A percentile compares a stretch with the other conserved stretches of the same genome.
Conservation (phyloP, 2,113 vertebrate species). For the Dipodomys spectabilis region DNA sequence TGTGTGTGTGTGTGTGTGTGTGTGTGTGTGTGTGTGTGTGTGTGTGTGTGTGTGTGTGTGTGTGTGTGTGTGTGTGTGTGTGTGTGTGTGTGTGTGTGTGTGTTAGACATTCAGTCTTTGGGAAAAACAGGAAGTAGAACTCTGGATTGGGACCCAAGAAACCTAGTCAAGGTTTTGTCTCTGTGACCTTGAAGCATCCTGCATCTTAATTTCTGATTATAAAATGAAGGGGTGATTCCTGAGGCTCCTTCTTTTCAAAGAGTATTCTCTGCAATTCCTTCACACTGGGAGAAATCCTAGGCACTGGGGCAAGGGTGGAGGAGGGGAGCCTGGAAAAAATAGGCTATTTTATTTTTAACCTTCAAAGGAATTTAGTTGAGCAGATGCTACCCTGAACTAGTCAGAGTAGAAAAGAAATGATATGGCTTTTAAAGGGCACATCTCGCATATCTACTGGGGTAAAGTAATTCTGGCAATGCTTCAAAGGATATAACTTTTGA, state of each 20-base stretch:
- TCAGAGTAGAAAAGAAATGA: constrained; percentile 89
- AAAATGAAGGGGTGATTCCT: constrained; percentile 25
- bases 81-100: no score
- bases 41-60: background rate
- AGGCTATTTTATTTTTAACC: constrained; percentile 86
- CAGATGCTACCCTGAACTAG: constrained; percentile 89
- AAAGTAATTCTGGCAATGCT: constrained; percentile 91
- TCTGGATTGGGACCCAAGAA: background rate
- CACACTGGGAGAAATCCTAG: constrained; percentile 57
- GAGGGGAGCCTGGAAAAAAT: constrained; percentile 56
- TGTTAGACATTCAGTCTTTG: background rate
- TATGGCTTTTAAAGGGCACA: constrained; percentile 91
- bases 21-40: no score
- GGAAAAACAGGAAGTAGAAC: background rate
- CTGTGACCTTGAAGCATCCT: constrained; percentile 14
- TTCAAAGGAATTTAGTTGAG: constrained; percentile 91
- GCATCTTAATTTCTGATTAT: constrained; percentile 43
- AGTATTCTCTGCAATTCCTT: constrained; percentile 71
- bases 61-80: background rate
- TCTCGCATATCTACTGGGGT: constrained; percentile 89
- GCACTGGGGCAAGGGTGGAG: constrained; percentile 40
- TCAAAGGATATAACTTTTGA: constrained; percentile 94
- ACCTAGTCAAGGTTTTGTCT: background rate
- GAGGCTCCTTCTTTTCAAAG: constrained; percentile 56
- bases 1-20: no score